phyloP scores from a whole-genome alignment of 2,797 vertebrate species.

The Tadarida brasiliensis region DNA sequence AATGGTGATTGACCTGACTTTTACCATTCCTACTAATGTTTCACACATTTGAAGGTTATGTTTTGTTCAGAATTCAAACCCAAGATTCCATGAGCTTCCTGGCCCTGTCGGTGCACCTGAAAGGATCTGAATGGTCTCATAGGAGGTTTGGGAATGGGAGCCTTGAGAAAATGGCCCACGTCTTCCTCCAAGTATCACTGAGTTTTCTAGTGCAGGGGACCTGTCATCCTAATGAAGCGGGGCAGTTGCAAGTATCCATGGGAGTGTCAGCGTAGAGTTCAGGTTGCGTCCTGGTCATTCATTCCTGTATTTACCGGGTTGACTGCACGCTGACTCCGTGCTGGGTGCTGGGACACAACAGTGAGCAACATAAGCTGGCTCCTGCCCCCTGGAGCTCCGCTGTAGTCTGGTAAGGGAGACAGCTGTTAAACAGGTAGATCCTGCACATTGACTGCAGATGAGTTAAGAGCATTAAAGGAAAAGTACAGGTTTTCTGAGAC shows the following conservation, averaged over 20 bases:
- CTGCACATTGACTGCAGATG: not conserved
- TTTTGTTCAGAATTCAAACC: constrained; percentile 3
- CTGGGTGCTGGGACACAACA: not conserved
- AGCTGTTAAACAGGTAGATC: not conserved
- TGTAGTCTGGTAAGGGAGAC: not conserved
- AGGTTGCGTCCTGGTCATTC: not conserved
- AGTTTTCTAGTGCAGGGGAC: not conserved
- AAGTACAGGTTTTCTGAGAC: not conserved
- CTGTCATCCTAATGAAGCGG: not conserved
- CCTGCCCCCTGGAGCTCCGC: not conserved
- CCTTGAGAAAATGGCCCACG: not conserved
- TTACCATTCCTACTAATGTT: constrained; percentile 4
- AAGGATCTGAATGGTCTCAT: not conserved
- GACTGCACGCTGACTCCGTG: not conserved
- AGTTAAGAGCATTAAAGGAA: not conserved
- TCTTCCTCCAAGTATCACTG: not conserved
- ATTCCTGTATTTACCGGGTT: not conserved
- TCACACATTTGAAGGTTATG: not conserved
- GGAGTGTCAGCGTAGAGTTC: not conserved
- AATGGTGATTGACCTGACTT: not conserved
- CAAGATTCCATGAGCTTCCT: not conserved
- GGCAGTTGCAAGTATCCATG: not conserved
- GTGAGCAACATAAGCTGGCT: not conserved
- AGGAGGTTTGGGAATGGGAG: not conserved
- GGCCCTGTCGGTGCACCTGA: not conserved